These are phyloP conservation scores for Chymomyza caudatula DNA, from an alignment of 2,888 invertebrate species.

Conservation along the genomic window DNA sequence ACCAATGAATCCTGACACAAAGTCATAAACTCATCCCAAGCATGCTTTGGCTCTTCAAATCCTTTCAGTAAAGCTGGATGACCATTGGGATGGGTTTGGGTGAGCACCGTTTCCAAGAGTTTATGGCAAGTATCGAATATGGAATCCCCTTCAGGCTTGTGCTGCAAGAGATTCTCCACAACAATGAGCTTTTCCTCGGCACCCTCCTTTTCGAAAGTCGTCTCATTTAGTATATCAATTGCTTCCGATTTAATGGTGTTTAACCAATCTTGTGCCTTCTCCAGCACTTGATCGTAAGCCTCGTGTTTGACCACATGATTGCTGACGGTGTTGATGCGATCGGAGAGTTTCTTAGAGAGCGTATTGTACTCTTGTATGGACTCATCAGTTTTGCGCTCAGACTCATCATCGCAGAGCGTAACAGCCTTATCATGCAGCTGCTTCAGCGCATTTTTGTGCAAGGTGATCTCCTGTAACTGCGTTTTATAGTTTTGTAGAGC, in stretches of 20 bases:
- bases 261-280: constrained; percentile 90
- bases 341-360: constrained; percentile 83
- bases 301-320: constrained; percentile 89
- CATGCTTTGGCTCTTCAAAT: constrained; percentile 85
- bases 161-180: constrained; percentile 86
- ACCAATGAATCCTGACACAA: constrained; percentile 85
- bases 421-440: constrained; percentile 91
- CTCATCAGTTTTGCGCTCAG: constrained; percentile 85
- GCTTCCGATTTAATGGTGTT: constrained; percentile 89
- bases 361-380: constrained; percentile 86
- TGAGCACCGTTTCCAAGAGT: constrained; percentile 85
- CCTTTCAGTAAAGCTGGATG: constrained; percentile 86
- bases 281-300: constrained; percentile 87
- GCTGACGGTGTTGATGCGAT: constrained; percentile 83
- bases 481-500: constrained; percentile 89
- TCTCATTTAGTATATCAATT: constrained; percentile 86
- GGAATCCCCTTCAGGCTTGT: constrained; percentile 86
- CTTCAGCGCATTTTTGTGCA: constrained; percentile 90
- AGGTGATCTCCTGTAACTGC: constrained; percentile 89
- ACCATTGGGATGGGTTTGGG: constrained; percentile 87
- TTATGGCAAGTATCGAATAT: constrained; percentile 84
- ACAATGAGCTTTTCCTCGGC: constrained; percentile 86
- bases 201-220: constrained; percentile 87
- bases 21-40: constrained; percentile 87
- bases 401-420: constrained; percentile 87